Evolutionary conservation across 2,888 invertebrate genomes (phyloP), one percentile per base, ranked within the genome.

Genomic region (Mellilla xanthometata): DNA sequence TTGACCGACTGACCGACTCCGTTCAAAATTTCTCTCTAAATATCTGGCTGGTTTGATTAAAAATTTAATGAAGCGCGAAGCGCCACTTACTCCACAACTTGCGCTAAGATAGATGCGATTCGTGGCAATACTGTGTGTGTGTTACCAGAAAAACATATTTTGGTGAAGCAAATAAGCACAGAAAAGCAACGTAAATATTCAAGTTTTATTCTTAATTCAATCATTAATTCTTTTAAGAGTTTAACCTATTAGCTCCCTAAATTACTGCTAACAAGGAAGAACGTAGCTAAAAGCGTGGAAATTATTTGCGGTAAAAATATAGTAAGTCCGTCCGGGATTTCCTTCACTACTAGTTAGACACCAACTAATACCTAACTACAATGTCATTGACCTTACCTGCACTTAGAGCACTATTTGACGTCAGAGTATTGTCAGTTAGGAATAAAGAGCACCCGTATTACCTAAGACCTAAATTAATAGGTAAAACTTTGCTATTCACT

Each of bases 381-480:
- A 8, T 7, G 24, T 24, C 24, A 24, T 4, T 24, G 8, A 24
- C 24, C 24, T 24, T 8, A n/a, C 4, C 1, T 24, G 24, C 8
- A 24, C 24, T 8, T 24, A n/a, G 8, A 24, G 7, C 24, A 24
- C 15, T 19, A 6, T 5, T n/a, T 24, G 24, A 24, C 24, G 29
- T 29, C 29, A 29, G 10, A 3, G 49, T 52, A 62, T 61, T 60
- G 56, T 55, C 12, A 12, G 62, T 26, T 9, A 59, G 60, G 65
- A 72, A 71, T 74, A 58, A 52, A 53, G 66, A 76, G 48, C 56
- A 76, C 76, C 76, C 74, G 74, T 68, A 76, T 74, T 39, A 19
- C 13, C 28, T 30, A 43, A 39, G 58, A 60, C 49, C 51, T 54
- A 54, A 44, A 54, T 60, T 53, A 42, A 53, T 19, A 19, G 15